Evolutionary conservation across 2,888 invertebrate species (phyloP).

Genomic region (Mellilla xanthometata): DNA sequence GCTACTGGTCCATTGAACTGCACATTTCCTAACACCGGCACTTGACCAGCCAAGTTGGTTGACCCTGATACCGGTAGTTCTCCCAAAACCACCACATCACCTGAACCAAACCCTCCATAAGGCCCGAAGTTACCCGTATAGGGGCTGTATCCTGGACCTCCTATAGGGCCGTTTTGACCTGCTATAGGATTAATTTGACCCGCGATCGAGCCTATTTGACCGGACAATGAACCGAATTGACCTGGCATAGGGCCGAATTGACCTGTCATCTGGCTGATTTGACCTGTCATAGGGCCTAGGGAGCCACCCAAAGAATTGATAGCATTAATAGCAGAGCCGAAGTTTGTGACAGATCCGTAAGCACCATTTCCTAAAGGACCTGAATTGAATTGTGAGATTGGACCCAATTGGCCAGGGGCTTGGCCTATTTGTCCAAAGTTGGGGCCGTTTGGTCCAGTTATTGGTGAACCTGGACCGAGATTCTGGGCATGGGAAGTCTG

Average conservation of each 20-base stretch:
- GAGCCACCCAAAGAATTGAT: neutral
- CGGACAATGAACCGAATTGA: neutral
- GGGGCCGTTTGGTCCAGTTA: no score
- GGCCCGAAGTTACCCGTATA: neutral
- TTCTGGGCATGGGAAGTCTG: no score
- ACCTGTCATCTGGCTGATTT: neutral
- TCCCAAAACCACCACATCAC: slow-evolving; percentile 28
- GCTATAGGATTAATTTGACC: slow-evolving; percentile 6
- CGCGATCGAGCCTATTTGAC: neutral
- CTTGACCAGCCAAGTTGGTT: slow-evolving; percentile 40
- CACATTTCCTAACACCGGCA: slow-evolving; percentile 44
- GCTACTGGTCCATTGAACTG: slow-evolving; percentile 40
- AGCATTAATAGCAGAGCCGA: slow-evolving; percentile 3
- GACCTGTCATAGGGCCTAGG: neutral
- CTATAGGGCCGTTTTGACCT: slow-evolving; percentile 4
- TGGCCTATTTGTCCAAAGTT: neutral
- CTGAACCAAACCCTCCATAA: slow-evolving; percentile 26
- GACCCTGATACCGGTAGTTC: slow-evolving; percentile 37
- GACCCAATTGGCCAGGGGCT: neutral
- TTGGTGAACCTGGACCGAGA: no score
- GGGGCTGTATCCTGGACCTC: neutral
- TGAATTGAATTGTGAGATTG: neutral
- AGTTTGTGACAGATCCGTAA: no score
- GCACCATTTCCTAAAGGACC: no score
- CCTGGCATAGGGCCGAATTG: slow-evolving; percentile 1